Percentiles rank a stretch among this genome's conserved stretches.
Conservation (phyloP, 2,113 vertebrate species). For the Procavia capensis region DNA sequence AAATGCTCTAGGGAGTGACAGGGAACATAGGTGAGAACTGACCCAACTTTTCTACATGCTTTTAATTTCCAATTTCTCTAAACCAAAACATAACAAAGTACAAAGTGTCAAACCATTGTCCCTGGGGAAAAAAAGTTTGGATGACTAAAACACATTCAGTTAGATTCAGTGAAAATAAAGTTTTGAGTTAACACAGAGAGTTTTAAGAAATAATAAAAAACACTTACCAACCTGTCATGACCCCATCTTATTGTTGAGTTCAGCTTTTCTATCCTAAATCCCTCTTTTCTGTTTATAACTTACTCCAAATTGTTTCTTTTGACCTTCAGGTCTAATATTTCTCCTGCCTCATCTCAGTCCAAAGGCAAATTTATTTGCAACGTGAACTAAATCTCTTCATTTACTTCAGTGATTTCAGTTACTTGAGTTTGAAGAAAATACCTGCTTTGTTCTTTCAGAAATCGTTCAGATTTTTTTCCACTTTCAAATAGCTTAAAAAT, state of each 20-base stretch:
- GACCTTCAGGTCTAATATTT: conserved; percentile 77
- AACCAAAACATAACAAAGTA: conserved; percentile 24
- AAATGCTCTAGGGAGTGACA: background rate
- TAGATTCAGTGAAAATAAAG: conserved; percentile 70
- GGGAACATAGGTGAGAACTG: background rate
- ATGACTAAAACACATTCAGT: conserved; percentile 62
- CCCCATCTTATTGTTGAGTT: conserved; percentile 67
- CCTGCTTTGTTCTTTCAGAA: conserved; percentile 73
- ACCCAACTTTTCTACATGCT: background rate
- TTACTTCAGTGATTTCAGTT: conserved; percentile 79
- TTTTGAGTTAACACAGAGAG: conserved; percentile 67
- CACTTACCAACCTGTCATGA: conserved; percentile 67
- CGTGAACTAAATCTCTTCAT: conserved; percentile 80
- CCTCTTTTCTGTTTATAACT: conserved; percentile 79
- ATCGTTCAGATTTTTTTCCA: conserved; percentile 69
- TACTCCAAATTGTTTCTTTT: conserved; percentile 74
- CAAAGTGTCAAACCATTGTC: background rate
- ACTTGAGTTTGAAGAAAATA: conserved; percentile 79
- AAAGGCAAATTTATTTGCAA: conserved; percentile 79
- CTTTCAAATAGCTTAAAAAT: conserved; percentile 77
- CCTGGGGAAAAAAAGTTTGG: background rate
- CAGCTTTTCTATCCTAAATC: conserved; percentile 73
- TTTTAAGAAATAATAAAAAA: conserved; percentile 64
- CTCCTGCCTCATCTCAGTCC: conserved; percentile 74
- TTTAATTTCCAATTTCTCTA: conserved; percentile 46